phyloP scores from a whole-genome alignment of 2,113 vertebrate genomes.

The Psilopsiagon aymara region DNA sequence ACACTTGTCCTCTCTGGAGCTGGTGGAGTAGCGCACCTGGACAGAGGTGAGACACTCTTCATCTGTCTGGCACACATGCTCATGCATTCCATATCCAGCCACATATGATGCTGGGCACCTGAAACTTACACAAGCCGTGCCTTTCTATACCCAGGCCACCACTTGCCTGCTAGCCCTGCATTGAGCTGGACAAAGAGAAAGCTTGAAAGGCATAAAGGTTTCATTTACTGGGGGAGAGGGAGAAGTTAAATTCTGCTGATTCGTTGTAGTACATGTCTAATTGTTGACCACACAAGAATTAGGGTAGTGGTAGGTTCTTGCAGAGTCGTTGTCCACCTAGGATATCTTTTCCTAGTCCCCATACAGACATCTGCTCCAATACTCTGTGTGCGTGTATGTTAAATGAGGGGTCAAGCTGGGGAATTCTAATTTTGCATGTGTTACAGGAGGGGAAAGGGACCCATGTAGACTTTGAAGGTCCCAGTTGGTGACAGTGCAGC shows the following conservation, averaged over 20 bases:
- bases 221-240: not conserved
- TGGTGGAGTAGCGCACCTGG: not conserved
- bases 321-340: not conserved
- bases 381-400: accelerated
- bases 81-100: accelerated
- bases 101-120: accelerated
- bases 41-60: not conserved
- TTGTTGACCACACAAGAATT: not conserved
- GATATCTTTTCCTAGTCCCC: not conserved
- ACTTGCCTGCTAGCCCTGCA: accelerated
- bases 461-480: not conserved
- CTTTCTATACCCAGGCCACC: accelerated
- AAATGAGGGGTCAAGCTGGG: accelerated
- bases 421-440: not conserved
- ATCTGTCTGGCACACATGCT: not conserved
- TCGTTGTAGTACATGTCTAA: not conserved
- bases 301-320: not conserved
- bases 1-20: not conserved
- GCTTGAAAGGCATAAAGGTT: not conserved
- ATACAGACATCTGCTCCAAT: not conserved
- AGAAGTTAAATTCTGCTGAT: not conserved
- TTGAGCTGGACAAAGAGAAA: not conserved
- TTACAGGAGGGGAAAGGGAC: not conserved
- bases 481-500: not conserved
- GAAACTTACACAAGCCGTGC: accelerated